These are phyloP conservation scores for Cartodere bifasciata DNA, from an alignment of 2,888 invertebrate species.

Conservation along the genomic window DNA sequence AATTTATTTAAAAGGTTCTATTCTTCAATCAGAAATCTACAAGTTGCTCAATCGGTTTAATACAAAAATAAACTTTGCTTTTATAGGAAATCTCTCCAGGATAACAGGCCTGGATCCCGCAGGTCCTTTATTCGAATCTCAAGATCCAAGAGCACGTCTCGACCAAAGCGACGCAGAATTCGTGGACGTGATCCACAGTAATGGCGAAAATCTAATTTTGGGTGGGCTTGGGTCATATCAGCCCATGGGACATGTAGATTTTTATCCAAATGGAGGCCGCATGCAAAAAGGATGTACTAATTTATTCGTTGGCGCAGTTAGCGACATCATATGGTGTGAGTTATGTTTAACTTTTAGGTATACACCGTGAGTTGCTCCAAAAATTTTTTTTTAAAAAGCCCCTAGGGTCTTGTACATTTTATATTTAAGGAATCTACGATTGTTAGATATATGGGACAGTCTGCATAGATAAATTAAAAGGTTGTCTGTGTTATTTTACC, in stretches of 20 bases:
- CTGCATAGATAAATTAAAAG: too few species aligned
- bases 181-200: conserved; percentile 88
- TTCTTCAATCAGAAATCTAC: too few species aligned
- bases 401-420: too few species aligned
- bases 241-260: conserved; percentile 85
- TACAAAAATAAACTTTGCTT: too few species aligned
- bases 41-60: too few species aligned
- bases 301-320: conserved; percentile 81
- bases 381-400: too few species aligned
- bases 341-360: too few species aligned
- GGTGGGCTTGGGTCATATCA: conserved; percentile 78
- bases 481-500: too few species aligned
- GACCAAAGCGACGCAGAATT: conserved; percentile 78
- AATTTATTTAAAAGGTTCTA: too few species aligned
- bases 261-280: conserved; percentile 83
- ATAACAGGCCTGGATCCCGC: conserved; percentile 72
- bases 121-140: conserved; percentile 82
- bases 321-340: conserved; percentile 79
- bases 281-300: conserved; percentile 89
- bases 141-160: conserved; percentile 70
- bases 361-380: too few species aligned
- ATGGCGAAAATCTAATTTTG: conserved; percentile 82
- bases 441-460: too few species aligned
- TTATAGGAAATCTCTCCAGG: conserved; percentile 10
- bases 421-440: too few species aligned